These are phyloP conservation scores for Thunnus thynnus DNA, from an alignment of 2,113 vertebrate species.

Conservation along the genomic window DNA sequence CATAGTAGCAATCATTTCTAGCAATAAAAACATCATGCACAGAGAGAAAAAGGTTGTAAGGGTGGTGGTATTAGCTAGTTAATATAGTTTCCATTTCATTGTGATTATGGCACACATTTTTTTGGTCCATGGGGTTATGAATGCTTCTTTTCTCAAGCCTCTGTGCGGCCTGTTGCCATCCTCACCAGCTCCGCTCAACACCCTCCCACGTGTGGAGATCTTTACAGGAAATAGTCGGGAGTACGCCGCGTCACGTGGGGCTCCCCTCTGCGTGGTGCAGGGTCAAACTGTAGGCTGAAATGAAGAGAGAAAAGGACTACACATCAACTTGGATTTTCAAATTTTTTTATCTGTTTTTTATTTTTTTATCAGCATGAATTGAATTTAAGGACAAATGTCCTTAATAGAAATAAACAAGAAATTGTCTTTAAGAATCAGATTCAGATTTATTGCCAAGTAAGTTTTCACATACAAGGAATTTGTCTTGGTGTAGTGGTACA, in stretches of 20 bases:
- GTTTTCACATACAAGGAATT: too few species aligned
- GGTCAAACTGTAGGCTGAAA: conserved; percentile 96
- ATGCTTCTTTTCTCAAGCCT: conserved; percentile 66
- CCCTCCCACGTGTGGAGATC: conserved; percentile 42
- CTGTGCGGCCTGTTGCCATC: conserved; percentile 38
- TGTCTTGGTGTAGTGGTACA: too few species aligned
- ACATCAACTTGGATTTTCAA: background rate
- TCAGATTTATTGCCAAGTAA: too few species aligned
- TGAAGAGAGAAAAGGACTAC: conserved; percentile 3
- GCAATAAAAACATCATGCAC: conserved; percentile 88
- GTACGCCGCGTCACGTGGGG: conserved; percentile 92
- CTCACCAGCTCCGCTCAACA: conserved; percentile 51
- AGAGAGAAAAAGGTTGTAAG: conserved; percentile 87
- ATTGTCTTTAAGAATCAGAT: too few species aligned
- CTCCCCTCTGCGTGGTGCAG: conserved; percentile 95
- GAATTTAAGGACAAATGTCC: background rate
- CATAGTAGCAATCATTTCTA: conserved; percentile 78
- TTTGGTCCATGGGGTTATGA: conserved; percentile 89
- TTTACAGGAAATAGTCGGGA: conserved; percentile 95
- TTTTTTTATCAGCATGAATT: background rate
- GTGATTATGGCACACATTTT: conserved; percentile 90
- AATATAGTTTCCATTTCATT: conserved; percentile 84
- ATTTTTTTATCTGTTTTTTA: background rate
- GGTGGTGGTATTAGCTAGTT: conserved; percentile 85
- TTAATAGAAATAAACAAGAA: too few species aligned